phyloP scores from a whole-genome alignment of 2,797 vertebrate species.

The Artibeus jamaicensis region DNA sequence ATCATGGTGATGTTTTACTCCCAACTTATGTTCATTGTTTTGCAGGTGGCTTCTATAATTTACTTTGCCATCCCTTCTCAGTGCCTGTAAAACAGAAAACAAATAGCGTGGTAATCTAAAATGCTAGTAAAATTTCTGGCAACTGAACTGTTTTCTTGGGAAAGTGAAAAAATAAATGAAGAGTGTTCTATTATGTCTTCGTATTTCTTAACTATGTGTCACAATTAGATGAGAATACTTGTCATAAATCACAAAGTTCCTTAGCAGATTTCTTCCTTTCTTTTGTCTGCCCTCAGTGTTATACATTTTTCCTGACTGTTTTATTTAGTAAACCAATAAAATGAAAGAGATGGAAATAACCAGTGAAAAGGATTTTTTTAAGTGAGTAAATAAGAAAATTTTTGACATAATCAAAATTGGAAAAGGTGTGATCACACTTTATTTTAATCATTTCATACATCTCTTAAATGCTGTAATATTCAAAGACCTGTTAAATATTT shows the following conservation, averaged over 20 bases:
- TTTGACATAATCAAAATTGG: not conserved
- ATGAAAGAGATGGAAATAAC: not conserved
- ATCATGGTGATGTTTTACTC: not conserved
- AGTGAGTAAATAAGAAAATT: not conserved
- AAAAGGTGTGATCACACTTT: not conserved
- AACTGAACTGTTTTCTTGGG: not conserved
- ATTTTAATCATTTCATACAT: not conserved
- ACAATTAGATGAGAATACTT: not conserved
- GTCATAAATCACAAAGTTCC: not conserved
- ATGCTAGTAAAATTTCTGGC: conserved; percentile 40
- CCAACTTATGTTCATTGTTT: not conserved
- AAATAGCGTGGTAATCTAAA: not conserved
- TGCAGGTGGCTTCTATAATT: conserved; percentile 37
- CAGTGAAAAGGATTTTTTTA: not conserved
- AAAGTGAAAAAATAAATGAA: not conserved
- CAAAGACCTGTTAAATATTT: not conserved
- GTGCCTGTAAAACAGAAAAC: conserved; percentile 54
- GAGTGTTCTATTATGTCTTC: not conserved
- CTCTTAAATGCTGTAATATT: not conserved
- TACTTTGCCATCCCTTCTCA: conserved; percentile 48
- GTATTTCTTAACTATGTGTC: not conserved
- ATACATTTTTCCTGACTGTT: not conserved
- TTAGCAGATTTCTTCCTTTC: not conserved
- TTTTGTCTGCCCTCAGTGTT: not conserved
- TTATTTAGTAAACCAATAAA: not conserved